Percentiles rank a stretch among this genome's conserved stretches.
phyloP scores from a whole-genome alignment of 2,797 vertebrate genomes.

The Dendrocincla tyrannina region DNA sequence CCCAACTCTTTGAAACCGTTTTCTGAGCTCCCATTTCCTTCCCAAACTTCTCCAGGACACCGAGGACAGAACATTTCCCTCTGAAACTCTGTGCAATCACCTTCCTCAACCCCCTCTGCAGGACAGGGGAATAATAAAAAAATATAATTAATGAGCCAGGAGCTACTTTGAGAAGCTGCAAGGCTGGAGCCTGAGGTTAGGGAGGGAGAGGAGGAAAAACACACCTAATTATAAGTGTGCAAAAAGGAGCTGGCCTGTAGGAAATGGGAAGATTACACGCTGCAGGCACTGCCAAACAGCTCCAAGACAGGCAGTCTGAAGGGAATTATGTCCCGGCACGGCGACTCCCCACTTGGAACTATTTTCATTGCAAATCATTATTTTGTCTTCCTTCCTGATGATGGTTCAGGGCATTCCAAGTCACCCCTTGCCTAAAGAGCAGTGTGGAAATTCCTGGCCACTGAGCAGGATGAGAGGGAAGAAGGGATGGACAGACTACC shows the following conservation, averaged over 20 bases:
- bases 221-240: conserved; percentile 63
- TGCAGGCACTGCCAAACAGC: conserved; percentile 16
- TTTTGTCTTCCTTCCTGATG: not conserved
- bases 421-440: not conserved
- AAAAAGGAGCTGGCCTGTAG: conserved; percentile 10
- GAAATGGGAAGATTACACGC: conserved; percentile 63
- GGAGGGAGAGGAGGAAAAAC: not conserved
- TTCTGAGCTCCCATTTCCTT: not conserved
- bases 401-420: not conserved
- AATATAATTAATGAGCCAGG: not conserved
- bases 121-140: not conserved
- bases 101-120: not conserved
- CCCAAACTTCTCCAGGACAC: not conserved
- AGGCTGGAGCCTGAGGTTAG: conserved; percentile 69
- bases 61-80: not conserved
- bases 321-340: not conserved
- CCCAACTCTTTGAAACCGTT: not conserved
- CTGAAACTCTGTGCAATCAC: not conserved
- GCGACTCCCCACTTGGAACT: not conserved
- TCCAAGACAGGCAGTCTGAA: conserved; percentile 20
- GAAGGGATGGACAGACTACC: not conserved
- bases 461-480: not conserved
- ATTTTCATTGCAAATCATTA: not conserved
- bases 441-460: not conserved
- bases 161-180: conserved; percentile 52